Evolutionary conservation across 2,797 vertebrate genomes (phyloP).

Genomic region (Gymnoscopelus braueri): DNA sequence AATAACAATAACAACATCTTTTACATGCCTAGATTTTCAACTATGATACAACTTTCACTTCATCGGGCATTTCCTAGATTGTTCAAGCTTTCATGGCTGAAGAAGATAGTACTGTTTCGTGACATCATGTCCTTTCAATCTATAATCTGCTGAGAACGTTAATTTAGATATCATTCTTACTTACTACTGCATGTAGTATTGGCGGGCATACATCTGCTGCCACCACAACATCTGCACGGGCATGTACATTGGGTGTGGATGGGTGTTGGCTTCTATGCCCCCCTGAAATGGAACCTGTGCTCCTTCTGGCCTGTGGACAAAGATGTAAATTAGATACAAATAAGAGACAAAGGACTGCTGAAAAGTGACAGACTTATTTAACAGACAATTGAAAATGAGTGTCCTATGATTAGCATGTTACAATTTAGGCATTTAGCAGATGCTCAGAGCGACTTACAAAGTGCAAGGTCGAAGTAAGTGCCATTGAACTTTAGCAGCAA

Average conservation of each 20-base stretch:
- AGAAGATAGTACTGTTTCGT: too few species aligned
- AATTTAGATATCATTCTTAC: conserved; percentile 55
- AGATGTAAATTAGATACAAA: background rate
- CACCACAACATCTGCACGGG: conserved; percentile 96
- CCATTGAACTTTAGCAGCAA: too few species aligned
- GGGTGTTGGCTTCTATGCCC: conserved; percentile 79
- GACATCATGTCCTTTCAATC: too few species aligned
- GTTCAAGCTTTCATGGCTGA: too few species aligned
- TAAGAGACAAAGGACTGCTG: background rate
- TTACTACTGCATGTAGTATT: conserved; percentile 99
- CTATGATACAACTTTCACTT: too few species aligned
- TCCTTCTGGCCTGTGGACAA: conserved; percentile 81
- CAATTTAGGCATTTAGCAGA: too few species aligned
- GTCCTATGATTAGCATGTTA: background rate
- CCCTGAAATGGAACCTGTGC: conserved; percentile 83
- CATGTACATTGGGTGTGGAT: conserved; percentile 87
- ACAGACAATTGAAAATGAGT: background rate
- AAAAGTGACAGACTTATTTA: too few species aligned
- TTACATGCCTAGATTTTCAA: too few species aligned
- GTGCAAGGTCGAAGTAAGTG: too few species aligned
- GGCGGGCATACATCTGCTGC: conserved; percentile 96
- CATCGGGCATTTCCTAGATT: too few species aligned
- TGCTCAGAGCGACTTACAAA: too few species aligned
- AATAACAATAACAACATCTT: too few species aligned
- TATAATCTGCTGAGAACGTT: background rate